Conservation (phyloP, 2,888 invertebrate species). For the Melanostoma scalare region DNA sequence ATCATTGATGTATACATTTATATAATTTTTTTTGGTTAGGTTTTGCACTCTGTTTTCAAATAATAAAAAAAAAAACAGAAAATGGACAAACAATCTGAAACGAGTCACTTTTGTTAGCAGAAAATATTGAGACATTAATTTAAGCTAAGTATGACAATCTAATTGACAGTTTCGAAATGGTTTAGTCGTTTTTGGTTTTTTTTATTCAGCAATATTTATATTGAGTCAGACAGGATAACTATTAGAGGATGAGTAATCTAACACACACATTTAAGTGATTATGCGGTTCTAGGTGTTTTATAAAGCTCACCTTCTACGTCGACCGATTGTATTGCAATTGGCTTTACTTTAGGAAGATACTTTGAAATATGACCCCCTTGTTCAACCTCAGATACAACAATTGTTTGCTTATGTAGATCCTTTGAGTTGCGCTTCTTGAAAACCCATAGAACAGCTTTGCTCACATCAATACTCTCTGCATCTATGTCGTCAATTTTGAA, state of each 20-base stretch:
- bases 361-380: constrained; percentile 86
- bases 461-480: constrained; percentile 88
- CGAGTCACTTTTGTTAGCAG: too few species aligned
- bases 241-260: too few species aligned
- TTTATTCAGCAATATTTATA: constrained; percentile 10
- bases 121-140: too few species aligned
- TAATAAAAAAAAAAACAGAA: too few species aligned
- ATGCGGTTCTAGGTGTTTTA: too few species aligned
- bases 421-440: constrained; percentile 83
- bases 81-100: too few species aligned
- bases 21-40: constrained; percentile 6
- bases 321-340: constrained; percentile 91
- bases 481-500: constrained; percentile 90
- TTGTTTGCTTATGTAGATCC: constrained; percentile 84
- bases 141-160: too few species aligned
- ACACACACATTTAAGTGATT: too few species aligned
- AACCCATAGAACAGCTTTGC: constrained; percentile 91
- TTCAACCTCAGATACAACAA: constrained; percentile 90
- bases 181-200: constrained; percentile 40
- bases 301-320: constrained; percentile 84
- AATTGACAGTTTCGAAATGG: not conserved
- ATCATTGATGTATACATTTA: constrained; percentile 32
- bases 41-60: constrained; percentile 13
- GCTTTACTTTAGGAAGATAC: constrained; percentile 89
- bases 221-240: not conserved